These are phyloP conservation scores for Morpho helenor DNA, from an alignment of 2,888 invertebrate genomes.

Conservation along the genomic window DNA sequence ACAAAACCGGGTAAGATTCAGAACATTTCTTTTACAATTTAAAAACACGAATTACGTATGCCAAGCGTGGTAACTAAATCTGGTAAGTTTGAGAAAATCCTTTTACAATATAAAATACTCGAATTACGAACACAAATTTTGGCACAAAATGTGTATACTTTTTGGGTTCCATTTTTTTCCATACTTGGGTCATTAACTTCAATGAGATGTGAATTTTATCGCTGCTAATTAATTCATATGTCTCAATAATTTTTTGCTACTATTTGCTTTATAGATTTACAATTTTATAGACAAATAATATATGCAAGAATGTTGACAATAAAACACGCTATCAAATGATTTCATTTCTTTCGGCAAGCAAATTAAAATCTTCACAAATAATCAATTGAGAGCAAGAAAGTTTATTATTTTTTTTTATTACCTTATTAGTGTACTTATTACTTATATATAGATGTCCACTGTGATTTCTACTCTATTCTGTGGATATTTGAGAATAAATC, in stretches of 20 bases:
- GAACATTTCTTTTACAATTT: too few species aligned
- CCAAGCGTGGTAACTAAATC: slow-evolving; percentile 84
- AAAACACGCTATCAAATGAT: slow-evolving; percentile 3
- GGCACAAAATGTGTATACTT: slow-evolving; percentile 78
- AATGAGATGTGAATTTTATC: slow-evolving; percentile 17
- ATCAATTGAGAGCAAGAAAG: too few species aligned
- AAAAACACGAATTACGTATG: slow-evolving; percentile 89
- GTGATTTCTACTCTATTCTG: too few species aligned
- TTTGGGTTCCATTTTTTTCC: too few species aligned
- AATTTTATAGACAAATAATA: slow-evolving; percentile 17
- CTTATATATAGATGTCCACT: too few species aligned
- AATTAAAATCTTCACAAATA: background rate
- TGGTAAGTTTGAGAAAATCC: slow-evolving; percentile 40
- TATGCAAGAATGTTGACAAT: slow-evolving; percentile 17
- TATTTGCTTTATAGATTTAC: slow-evolving; percentile 6
- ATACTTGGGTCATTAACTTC: too few species aligned
- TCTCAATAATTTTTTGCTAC: slow-evolving; percentile 8
- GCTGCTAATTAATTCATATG: slow-evolving; percentile 9
- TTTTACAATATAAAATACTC: slow-evolving; percentile 59
- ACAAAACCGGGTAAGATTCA: slow-evolving; percentile 76
- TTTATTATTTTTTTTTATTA: too few species aligned
- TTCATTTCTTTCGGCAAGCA: slow-evolving; percentile 12
- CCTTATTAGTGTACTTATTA: too few species aligned
- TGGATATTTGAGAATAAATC: too few species aligned
- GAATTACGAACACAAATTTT: slow-evolving; percentile 89